Conservation (phyloP, 2,797 vertebrate genomes). For the Myotis planiceps region DNA sequence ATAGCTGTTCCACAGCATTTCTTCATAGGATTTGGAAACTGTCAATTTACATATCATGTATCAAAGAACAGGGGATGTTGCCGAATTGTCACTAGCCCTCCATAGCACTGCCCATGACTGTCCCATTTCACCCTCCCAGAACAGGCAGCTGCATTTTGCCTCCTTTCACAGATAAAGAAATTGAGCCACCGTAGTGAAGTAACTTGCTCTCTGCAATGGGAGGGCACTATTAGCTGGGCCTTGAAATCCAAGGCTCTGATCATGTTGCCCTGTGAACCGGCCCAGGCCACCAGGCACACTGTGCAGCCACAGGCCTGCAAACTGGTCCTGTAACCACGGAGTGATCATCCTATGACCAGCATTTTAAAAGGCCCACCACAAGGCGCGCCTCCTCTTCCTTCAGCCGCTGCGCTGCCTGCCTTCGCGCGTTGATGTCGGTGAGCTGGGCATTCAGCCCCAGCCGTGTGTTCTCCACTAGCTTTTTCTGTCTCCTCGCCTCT, state of each 20-base stretch:
- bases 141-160: not conserved
- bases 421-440: constrained; percentile 75
- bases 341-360: fast-evolving
- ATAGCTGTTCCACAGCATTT: not conserved
- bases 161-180: not conserved
- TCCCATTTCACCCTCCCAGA: not conserved
- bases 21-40: not conserved
- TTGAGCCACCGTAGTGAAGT: not conserved
- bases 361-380: constrained; percentile 85
- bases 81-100: not conserved
- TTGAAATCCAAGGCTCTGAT: not conserved
- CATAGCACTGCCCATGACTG: not conserved
- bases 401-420: constrained; percentile 74
- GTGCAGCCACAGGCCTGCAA: too few species aligned
- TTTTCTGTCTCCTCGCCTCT: constrained; percentile 60
- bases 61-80: not conserved
- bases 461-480: constrained; percentile 74
- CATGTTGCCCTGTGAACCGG: not conserved
- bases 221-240: not conserved
- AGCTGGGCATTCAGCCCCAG: constrained; percentile 86
- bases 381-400: constrained; percentile 89
- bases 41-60: not conserved
- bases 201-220: not conserved
- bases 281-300: not conserved
- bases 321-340: fast-evolving